Percentiles rank a stretch among this genome's conserved stretches.
These are phyloP conservation scores for Drosophila demipolita DNA, from an alignment of 2,888 invertebrate species.

Conservation along the genomic window DNA sequence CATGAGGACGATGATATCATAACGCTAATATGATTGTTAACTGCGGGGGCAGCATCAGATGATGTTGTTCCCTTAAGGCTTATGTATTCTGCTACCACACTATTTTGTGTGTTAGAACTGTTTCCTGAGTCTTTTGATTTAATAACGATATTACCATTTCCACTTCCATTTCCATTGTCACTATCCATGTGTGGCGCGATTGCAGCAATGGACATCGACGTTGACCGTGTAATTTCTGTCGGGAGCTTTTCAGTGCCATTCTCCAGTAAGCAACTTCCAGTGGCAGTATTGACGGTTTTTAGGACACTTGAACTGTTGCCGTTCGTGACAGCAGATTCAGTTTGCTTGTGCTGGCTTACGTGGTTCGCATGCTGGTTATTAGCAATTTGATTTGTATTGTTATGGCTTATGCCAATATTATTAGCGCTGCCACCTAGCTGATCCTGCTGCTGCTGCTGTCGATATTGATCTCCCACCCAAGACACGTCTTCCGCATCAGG, in stretches of 20 bases:
- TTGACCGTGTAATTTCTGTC: slow-evolving; percentile 37
- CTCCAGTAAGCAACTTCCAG: slow-evolving; percentile 37
- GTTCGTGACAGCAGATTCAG: slow-evolving; percentile 30
- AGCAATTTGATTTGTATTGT: slow-evolving; percentile 52
- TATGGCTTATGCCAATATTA: slow-evolving; percentile 46
- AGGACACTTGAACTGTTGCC: slow-evolving; percentile 27
- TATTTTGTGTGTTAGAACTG: slow-evolving; percentile 47
- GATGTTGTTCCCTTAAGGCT: slow-evolving; percentile 44
- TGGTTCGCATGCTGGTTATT: slow-evolving; percentile 61
- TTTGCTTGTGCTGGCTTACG: slow-evolving; percentile 56
- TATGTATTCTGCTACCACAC: slow-evolving; percentile 32
- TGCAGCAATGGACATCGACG: slow-evolving; percentile 13
- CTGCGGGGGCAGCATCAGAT: slow-evolving; percentile 42
- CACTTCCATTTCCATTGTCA: slow-evolving; percentile 31
- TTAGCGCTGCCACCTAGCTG: slow-evolving; percentile 33
- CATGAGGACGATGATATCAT: slow-evolving; percentile 49
- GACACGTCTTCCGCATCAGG: slow-evolving; percentile 51
- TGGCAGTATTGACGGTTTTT: slow-evolving; percentile 30
- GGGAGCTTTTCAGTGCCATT: slow-evolving; percentile 49
- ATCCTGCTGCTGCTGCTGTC: slow-evolving; percentile 52
- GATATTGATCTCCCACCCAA: slow-evolving; percentile 63
- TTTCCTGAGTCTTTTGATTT: slow-evolving; percentile 39
- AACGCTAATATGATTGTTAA: slow-evolving; percentile 49
- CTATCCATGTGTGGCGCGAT: slow-evolving; percentile 31
- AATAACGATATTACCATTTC: slow-evolving; percentile 19